phyloP scores from a whole-genome alignment of 2,797 vertebrate genomes.

The Vultur gryphus region DNA sequence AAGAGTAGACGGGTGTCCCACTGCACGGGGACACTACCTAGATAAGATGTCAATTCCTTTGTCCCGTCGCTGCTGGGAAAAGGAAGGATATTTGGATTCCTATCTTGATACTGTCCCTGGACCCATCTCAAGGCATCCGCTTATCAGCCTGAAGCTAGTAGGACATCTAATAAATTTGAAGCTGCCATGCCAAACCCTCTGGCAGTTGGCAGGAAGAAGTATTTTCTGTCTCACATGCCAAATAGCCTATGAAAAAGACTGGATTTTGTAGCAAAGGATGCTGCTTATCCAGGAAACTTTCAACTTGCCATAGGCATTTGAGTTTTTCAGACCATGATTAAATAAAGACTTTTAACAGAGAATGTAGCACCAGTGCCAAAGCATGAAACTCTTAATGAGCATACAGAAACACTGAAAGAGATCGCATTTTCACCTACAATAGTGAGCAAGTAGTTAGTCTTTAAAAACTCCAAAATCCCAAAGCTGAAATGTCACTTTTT shows the following conservation, averaged over 20 bases:
- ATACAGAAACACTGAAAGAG: not conserved
- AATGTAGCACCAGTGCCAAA: not conserved
- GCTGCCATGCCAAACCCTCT: constrained; percentile 44
- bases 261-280: constrained; percentile 19
- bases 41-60: constrained; percentile 21
- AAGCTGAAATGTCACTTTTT: not conserved
- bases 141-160: constrained; percentile 44
- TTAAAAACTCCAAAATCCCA: not conserved
- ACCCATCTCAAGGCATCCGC: constrained; percentile 4
- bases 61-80: not conserved
- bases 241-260: constrained; percentile 37
- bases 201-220: constrained; percentile 33
- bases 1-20: not conserved
- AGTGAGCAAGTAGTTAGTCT: not conserved
- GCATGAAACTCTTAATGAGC: not conserved
- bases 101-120: not conserved
- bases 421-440: not conserved
- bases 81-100: constrained; percentile 22
- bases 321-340: constrained; percentile 20
- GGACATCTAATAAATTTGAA: constrained; percentile 53
- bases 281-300: constrained; percentile 50
- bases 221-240: constrained; percentile 39
- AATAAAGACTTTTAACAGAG: constrained; percentile 27
- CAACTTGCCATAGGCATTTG: constrained; percentile 8
- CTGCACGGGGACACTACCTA: not conserved